A percentile compares a stretch with the other conserved stretches of the same genome.
Evolutionary conservation across 1,140 invertebrate genomes (phyloP).

Genomic region (Drosophila biarmipes): DNA sequence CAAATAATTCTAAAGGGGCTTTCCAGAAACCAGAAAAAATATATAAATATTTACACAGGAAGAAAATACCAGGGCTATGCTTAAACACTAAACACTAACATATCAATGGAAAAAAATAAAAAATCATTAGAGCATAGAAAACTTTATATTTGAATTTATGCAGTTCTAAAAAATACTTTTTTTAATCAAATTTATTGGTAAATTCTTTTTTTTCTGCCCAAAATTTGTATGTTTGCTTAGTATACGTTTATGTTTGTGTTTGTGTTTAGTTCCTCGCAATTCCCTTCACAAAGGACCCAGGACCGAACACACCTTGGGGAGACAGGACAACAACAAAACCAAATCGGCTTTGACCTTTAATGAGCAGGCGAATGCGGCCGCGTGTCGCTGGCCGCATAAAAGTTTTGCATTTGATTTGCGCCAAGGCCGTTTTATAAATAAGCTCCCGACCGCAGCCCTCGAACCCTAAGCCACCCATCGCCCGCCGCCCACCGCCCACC

Average conservation of each 20-base stretch:
- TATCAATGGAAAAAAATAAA: too few species aligned
- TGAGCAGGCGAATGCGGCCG: slow-evolving; percentile 62
- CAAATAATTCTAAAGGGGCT: slow-evolving; percentile 45
- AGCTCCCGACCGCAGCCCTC: slow-evolving; percentile 35
- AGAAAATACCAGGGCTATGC: not conserved
- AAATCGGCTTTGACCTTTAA: slow-evolving; percentile 80
- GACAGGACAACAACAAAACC: slow-evolving; percentile 38
- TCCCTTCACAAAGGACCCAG: slow-evolving; percentile 29
- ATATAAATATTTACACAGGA: slow-evolving; percentile 17
- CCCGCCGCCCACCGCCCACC: not conserved
- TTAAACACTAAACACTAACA: too few species aligned
- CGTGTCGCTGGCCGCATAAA: slow-evolving; percentile 60
- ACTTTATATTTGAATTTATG: too few species aligned
- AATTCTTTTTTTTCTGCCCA: slow-evolving; percentile 5
- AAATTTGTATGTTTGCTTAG: slow-evolving; percentile 17
- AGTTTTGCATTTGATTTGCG: slow-evolving; percentile 80
- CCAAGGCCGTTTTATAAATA: slow-evolving; percentile 81
- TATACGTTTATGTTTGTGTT: slow-evolving; percentile 8
- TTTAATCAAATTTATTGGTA: accelerated
- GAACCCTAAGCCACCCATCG: slow-evolving; percentile 9
- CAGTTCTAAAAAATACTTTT: not conserved
- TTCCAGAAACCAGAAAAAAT: slow-evolving; percentile 25
- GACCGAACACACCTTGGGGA: slow-evolving; percentile 50
- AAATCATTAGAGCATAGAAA: too few species aligned
- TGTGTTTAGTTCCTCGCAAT: slow-evolving; percentile 12